Evolutionary conservation across 2,888 invertebrate species (phyloP), one percentile per base, ranked within the genome.

Genomic region (Diabrotica balteata): DNA sequence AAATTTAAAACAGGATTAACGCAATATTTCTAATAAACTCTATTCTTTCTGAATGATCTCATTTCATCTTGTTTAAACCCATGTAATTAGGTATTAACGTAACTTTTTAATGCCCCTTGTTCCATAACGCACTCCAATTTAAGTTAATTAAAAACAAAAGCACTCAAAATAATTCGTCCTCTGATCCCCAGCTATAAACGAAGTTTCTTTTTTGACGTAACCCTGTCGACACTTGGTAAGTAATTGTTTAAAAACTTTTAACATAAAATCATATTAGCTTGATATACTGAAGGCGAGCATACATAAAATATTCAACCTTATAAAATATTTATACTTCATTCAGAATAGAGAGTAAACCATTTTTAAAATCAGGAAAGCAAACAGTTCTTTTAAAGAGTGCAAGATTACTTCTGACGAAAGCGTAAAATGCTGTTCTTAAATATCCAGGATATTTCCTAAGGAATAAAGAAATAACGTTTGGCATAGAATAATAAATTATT

Each of bases 201-300:
- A 58, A 58, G 11, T 58, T 57, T 57, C 46, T 43, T 17, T 58
- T 22, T 46, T 11, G 46, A 17, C 8, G 43, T 17, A 47, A 47
- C 58, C 17, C 58, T 58, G 32, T 58, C 58, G 46, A 58, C 58
- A 58, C 32, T 32, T 32, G 32, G 32, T 32, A 58, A 9, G n/a
- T 58, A 58, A 58, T 46, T 58, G 46, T 58, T 58, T 46, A 17
- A 58, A 58, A 58, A 58, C 11, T 58, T 58, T 22, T 45, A 17
- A 46, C 46, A 58, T 58, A 58, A 58, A 58, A 58, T 58, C 58
- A 47, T 22, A 58, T 58, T 58, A 58, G 47, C 8, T 58, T 58
- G 58, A 58, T 58, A 47, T 46, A 58, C 17, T 58, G 5, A 17
- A 22, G 17, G 46, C 42, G 46, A 58, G 58, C 17, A 47, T 46